Conservation (phyloP, 2,113 vertebrate species). For the Salvelinus sp. region DNA sequence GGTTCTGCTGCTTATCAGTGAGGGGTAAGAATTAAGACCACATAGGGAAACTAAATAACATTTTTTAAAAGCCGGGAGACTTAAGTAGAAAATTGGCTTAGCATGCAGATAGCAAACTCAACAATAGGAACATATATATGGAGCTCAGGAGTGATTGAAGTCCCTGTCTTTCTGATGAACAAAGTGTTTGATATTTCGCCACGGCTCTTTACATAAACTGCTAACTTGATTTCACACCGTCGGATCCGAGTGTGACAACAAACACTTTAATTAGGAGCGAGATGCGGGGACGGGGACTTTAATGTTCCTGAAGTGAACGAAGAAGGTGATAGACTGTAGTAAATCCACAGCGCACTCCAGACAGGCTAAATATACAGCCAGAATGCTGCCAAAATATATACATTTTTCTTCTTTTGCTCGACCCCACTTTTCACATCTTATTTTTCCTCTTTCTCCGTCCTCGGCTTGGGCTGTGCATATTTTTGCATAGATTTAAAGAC, state of each 20-base stretch:
- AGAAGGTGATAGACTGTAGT: constrained; percentile 61
- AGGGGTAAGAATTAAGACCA: constrained; percentile 81
- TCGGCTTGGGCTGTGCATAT: constrained; percentile 39
- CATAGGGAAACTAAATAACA: constrained; percentile 78
- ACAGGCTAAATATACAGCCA: constrained; percentile 56
- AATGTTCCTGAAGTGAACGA: constrained; percentile 39
- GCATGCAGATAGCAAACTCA: constrained; percentile 79
- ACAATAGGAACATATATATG: constrained; percentile 83
- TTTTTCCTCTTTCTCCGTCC: constrained; percentile 26
- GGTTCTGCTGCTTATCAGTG: constrained; percentile 60
- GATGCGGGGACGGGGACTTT: constrained; percentile 48
- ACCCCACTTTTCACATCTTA: constrained; percentile 55
- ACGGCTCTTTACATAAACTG: constrained; percentile 78
- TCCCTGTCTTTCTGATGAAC: constrained; percentile 73
- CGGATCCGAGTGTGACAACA: constrained; percentile 76
- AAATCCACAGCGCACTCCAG: constrained; percentile 59
- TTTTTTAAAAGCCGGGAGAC: constrained; percentile 78
- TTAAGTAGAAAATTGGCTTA: constrained; percentile 97
- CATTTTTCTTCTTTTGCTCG: constrained; percentile 3
- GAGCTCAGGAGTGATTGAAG: constrained; percentile 81
- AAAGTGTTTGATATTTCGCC: constrained; percentile 80
- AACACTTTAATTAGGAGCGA: constrained; percentile 83
- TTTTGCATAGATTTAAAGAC: constrained; percentile 64
- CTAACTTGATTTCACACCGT: constrained; percentile 84
- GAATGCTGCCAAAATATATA: constrained; percentile 53